These are phyloP conservation scores for Athetis lepigone DNA, from an alignment of 2,888 invertebrate species.

Conservation along the genomic window DNA sequence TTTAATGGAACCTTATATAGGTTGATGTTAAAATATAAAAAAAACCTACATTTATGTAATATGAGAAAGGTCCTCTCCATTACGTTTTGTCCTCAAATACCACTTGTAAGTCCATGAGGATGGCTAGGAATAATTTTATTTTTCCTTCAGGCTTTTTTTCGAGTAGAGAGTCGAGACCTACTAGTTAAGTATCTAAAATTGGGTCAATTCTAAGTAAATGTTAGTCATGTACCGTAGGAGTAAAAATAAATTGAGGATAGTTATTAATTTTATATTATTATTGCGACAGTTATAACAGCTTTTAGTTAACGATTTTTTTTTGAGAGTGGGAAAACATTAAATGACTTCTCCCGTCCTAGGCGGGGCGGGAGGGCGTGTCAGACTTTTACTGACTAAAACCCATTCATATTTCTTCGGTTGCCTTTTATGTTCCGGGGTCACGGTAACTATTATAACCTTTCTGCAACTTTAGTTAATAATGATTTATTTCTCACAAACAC, in stretches of 20 bases:
- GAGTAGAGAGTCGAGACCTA: background rate
- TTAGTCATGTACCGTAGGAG: background rate
- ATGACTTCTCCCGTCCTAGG: too few species aligned
- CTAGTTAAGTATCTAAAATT: background rate
- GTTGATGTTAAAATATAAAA: background rate
- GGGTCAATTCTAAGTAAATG: conserved; percentile 3
- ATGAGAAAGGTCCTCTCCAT: conserved; percentile 6
- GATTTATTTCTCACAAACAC: too few species aligned
- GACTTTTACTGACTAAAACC: too few species aligned
- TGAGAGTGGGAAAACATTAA: too few species aligned
- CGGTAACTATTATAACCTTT: too few species aligned
- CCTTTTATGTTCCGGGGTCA: too few species aligned
- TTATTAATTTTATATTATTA: background rate
- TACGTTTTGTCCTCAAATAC: conserved; percentile 7
- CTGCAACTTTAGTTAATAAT: too few species aligned
- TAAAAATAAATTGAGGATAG: background rate
- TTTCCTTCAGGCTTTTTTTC: conserved; percentile 14
- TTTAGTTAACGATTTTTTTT: too few species aligned
- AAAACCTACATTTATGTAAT: background rate
- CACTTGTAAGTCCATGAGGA: conserved; percentile 5
- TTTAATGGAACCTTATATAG: too few species aligned
- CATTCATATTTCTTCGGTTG: too few species aligned
- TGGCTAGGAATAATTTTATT: conserved; percentile 1
- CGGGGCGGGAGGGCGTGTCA: too few species aligned
- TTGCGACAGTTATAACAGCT: too few species aligned